Evolutionary conservation across 2,888 invertebrate species (phyloP), one percentile per base, ranked within the genome.

Genomic region (Lasioglossum zephyrum): DNA sequence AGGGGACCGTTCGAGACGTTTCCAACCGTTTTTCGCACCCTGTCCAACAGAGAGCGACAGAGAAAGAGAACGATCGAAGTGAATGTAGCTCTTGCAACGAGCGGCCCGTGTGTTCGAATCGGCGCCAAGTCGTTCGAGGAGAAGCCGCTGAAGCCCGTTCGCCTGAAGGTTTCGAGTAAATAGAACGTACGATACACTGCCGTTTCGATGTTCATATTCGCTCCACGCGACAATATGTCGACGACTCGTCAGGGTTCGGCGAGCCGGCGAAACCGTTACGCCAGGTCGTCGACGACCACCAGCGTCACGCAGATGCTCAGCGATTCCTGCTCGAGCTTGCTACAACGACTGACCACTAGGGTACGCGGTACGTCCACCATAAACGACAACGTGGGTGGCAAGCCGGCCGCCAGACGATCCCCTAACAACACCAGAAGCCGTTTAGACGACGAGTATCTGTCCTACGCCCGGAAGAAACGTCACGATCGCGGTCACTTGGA

Each of bases 281-380:
- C 97, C 90, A 97, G 98, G 87, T 97, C 98, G 77, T 97, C 97
- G 84, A 97, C 97, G 74, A 97, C 97, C 77, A 96, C 97, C 75
- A 98, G 98, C 95, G 98, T 98, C 92, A 97, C 98, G 89, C 98
- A 98, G 95, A 96, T 98, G 93, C 96, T 98, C 92, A 97, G 97
- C 91, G 98, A 98, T 95, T 98, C 98, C 92, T 98, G 98, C 95
- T 97, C 98, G 93, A 98, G 97, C 95, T 96, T 98, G 90, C 96
- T 98, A 92, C 98, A 98, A 94, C 96, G 98, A 90, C 96, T 98
- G 92, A 96, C 97, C 13, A 97, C 97, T 57, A 96, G 97, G 88
- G 96, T 96, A 74, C 96, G 98, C 87, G 97, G 97, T 75, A 98
- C 98, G 66, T 98, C 98, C 77, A 97, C 95, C 13, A 93, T 94